Conservation (phyloP, 2,797 vertebrate species). For the Megalops cyprinoides region DNA sequence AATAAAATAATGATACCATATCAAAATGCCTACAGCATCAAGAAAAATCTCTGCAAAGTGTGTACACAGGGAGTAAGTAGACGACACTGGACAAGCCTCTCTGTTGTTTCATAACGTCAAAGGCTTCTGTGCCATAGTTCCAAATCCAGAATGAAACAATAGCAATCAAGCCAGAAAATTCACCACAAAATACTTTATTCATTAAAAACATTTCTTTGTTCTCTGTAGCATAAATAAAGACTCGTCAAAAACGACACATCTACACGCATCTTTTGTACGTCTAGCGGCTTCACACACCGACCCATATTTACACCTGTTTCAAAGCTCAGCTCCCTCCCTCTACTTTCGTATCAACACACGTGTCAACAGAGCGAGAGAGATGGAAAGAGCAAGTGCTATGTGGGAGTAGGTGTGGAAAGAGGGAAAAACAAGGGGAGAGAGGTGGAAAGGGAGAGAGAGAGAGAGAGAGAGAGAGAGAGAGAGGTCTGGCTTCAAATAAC, state of each 20-base stretch:
- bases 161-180: not conserved
- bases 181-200: slow-evolving; percentile 10
- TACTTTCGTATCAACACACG: not conserved
- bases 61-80: too few species aligned
- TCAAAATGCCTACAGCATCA: too few species aligned
- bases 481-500: too few species aligned
- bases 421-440: too few species aligned
- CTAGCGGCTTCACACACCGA: not conserved
- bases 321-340: not conserved
- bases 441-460: not conserved
- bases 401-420: too few species aligned
- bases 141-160: not conserved
- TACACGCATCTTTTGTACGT: not conserved
- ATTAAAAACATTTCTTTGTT: not conserved
- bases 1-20: too few species aligned
- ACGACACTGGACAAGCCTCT: too few species aligned
- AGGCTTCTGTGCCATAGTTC: too few species aligned
- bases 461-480: too few species aligned
- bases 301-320: not conserved
- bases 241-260: not conserved
- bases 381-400: too few species aligned
- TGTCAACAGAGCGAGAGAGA: not conserved
- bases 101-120: too few species aligned
- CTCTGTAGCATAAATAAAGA: not conserved
- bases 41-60: too few species aligned